Evolutionary conservation across 2,797 vertebrate species (phyloP).

Genomic region (Antrozous pallidus): DNA sequence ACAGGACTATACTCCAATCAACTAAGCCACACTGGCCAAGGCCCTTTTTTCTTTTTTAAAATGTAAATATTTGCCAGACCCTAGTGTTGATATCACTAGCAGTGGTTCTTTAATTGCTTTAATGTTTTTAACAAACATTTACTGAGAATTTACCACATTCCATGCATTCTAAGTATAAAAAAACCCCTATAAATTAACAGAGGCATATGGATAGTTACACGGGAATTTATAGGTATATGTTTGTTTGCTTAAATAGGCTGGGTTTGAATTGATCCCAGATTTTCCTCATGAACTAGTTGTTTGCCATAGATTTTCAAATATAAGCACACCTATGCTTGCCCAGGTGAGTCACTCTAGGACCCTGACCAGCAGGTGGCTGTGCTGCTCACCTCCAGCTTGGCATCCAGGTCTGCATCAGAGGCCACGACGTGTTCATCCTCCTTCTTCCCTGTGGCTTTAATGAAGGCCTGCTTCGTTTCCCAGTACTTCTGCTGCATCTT

Average conservation of each 20-base stretch:
- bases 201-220: background rate
- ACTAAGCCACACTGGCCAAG: background rate
- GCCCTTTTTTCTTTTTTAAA: background rate
- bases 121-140: background rate
- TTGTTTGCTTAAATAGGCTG: background rate
- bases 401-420: conserved; percentile 95
- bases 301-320: background rate
- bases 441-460: conserved; percentile 96
- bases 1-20: background rate
- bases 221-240: background rate
- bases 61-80: background rate
- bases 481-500: conserved; percentile 98
- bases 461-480: conserved; percentile 97
- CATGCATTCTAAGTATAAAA: background rate
- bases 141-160: background rate
- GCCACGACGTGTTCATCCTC: conserved; percentile 96
- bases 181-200: background rate
- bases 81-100: background rate
- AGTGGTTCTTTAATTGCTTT: background rate
- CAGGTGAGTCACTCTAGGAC: background rate
- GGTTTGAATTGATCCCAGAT: background rate
- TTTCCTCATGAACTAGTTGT: background rate
- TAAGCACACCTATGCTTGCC: background rate
- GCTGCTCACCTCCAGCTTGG: conserved; percentile 91
- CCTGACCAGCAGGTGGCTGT: accelerated